These are phyloP conservation scores for Entomobrya proxima DNA, from an alignment of 2,888 invertebrate genomes.

Conservation along the genomic window DNA sequence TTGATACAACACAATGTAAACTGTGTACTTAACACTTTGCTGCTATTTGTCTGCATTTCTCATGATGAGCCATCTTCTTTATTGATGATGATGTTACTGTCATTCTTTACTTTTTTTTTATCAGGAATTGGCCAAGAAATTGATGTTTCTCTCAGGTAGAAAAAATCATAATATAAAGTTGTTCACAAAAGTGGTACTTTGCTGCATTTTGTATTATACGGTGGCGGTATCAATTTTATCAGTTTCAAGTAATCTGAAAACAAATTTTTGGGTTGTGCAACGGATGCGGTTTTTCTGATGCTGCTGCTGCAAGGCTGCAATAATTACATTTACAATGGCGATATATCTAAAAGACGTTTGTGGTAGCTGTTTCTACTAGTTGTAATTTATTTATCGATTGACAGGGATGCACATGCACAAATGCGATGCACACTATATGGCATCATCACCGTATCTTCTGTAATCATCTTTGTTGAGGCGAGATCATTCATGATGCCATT, in stretches of 20 bases:
- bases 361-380: not conserved
- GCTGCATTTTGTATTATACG: too few species aligned
- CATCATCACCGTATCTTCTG: too few species aligned
- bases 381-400: constrained; percentile 2
- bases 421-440: not conserved
- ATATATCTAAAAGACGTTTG: not conserved
- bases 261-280: constrained; percentile 26
- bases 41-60: not conserved
- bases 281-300: constrained; percentile 26
- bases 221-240: constrained; percentile 31
- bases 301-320: constrained; percentile 28
- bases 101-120: constrained; percentile 31
- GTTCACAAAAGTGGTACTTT: not conserved
- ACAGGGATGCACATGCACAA: not conserved
- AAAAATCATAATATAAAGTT: not conserved
- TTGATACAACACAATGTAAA: not conserved
- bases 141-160: constrained; percentile 15
- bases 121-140: constrained; percentile 56
- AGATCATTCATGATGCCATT: not conserved
- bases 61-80: constrained; percentile 3
- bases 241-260: constrained; percentile 19
- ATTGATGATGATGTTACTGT: constrained; percentile 5
- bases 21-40: not conserved
- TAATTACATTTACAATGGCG: not conserved
- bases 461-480: not conserved